Base-by-base conservation (phyloP, 2,113 vertebrate species). In the Trochalopteron elliotii region DNA sequence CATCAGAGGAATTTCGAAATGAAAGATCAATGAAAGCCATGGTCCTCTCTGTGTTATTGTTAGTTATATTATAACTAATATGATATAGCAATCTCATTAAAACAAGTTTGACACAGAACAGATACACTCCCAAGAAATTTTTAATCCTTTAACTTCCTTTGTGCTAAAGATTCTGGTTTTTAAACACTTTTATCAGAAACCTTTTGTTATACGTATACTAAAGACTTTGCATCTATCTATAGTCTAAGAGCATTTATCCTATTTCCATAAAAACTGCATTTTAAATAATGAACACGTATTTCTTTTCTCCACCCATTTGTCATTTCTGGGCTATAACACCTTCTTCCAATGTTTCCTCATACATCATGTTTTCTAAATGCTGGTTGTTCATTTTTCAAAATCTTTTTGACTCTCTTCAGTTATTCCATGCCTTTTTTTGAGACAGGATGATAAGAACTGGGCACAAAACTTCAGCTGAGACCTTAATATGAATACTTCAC, bases 181-280 rank as follows among this genome's bases (percentile, higher is more conserved):
- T 47, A 23, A 69, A n/a, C 13, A 35, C 5, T 71, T 89, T 79
- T 39, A 10, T 61, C 12, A 27, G 53, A 90, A 57, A 44, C 1
- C 4, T 33, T 33, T 52, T 69, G 7, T 45, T 70, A 33, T 40
- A 11, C 0, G 0, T 28, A 9, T 33, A 20, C 5, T 63, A 33
- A 76, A 50, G 22, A n/a, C 5, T 52, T 88, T 45, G 4, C 7
- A 59, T 18, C 11, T 53, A 4, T 23, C 4, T 40, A 6, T 33
- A 42, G 10, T 33, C 78, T 37, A 28, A 87, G 3, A 16, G 18
- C 17, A 39, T 47, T 75, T 70, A 24, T 16, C 11, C 21, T 4
- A 35, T 75, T 65, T 60, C 15, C 27, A 56, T 47, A 20, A 33
- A 75, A 55, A 85, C n/a, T 67, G 5, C 4, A 14, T 53, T 81